Conservation (phyloP, 2,113 vertebrate species). For the Phrynosoma blainvillii region DNA sequence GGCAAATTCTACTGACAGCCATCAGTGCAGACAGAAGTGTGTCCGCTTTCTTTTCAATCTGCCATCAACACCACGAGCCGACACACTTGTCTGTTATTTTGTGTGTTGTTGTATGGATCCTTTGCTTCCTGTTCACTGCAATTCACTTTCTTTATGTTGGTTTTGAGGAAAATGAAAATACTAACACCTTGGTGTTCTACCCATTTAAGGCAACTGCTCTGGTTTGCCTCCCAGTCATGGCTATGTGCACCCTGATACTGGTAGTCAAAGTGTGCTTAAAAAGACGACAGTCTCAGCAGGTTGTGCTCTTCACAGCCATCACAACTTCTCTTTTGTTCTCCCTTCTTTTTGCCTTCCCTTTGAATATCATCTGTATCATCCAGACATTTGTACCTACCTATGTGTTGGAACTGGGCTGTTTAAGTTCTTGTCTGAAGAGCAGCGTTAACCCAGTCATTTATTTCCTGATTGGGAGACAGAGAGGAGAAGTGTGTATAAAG, state of each 20-base stretch:
- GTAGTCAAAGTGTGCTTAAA: neutral
- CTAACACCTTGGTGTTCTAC: neutral
- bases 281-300: neutral
- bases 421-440: neutral
- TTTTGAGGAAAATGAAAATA: neutral
- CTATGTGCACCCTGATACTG: neutral
- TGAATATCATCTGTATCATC: neutral
- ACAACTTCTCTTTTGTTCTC: neutral
- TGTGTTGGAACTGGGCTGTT: neutral
- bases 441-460: neutral
- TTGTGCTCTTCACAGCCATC: neutral
- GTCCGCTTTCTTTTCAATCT: slow-evolving; percentile 26
- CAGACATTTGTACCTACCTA: neutral
- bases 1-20: slow-evolving; percentile 35
- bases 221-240: neutral
- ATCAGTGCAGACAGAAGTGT: slow-evolving; percentile 30
- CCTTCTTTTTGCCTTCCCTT: neutral
- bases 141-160: neutral
- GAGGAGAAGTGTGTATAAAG: neutral
- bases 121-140: slow-evolving; percentile 13
- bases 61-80: slow-evolving; percentile 12
- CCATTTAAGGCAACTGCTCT: neutral
- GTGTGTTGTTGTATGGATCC: slow-evolving; percentile 16
- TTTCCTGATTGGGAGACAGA: neutral
- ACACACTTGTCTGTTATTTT: slow-evolving; percentile 7